Base-by-base conservation (phyloP, 2,888 invertebrate species). In the Aromia moschata region DNA sequence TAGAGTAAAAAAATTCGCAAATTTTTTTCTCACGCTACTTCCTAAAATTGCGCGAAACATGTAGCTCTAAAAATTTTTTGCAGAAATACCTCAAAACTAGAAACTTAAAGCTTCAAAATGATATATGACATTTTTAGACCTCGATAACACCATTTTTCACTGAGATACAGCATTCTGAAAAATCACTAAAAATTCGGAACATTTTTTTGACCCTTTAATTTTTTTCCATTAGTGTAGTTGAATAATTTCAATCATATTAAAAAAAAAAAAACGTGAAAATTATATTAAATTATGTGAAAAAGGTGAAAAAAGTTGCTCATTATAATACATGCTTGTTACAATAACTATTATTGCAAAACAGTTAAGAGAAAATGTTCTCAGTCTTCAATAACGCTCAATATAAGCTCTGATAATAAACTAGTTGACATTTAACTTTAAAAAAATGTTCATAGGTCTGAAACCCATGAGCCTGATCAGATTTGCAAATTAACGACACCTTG, bases 331-430 rank as follows among this genome's bases (percentile, higher is more conserved):
- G 7, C 4, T 5, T 25, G 3, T 7, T 25, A 25, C 25, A 25
- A 25, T 25, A 25, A 25, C 4, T 25, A 25, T 7, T 25, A 5
- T 7, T 25, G 25, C 7, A 25, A 25, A 5, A 25, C 7, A 5
- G 25, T 25, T 25, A 25, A 25, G 25, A 25, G 7, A 25, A 25
- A 31, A 15, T 45, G n/a, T n/a, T n/a, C n/a, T n/a, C 30, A 31
- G n/a, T 30, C n/a, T 31, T 45, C 30, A 46, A 47, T 47, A 46
- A 30, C 47, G 16, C 9, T 47, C 7, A 12, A 9, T 12, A 18
- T 9, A 37, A 2, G 11, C n/a, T n/a, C 17, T n/a, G n/a, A 43
- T 43, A 7, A 11, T 10, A 11, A 31, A 47, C 17, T 30, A 15
- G 11, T 14, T 18, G 37, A 17, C 47, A 47, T 37, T 30, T 45